Percentiles rank a stretch among this genome's conserved stretches.
These are phyloP conservation scores for Nerophis lumbriciformis DNA, from an alignment of 2,113 vertebrate species.

Conservation along the genomic window DNA sequence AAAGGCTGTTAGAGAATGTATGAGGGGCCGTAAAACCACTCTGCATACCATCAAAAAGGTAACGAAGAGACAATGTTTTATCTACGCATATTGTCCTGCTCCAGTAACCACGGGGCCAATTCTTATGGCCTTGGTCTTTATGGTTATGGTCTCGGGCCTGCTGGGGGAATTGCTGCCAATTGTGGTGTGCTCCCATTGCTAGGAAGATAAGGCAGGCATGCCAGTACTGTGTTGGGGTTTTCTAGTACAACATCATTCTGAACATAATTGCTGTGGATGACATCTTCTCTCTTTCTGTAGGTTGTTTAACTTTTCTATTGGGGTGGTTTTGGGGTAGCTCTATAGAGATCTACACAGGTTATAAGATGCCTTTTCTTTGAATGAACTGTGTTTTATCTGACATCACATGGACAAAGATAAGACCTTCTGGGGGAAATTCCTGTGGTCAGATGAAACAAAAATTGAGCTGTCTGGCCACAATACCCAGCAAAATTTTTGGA, in stretches of 20 bases:
- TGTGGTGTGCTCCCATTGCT: slow-evolving; percentile 10
- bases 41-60: slow-evolving; percentile 48
- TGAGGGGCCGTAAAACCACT: slow-evolving; percentile 45
- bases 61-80: slow-evolving; percentile 52
- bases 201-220: slow-evolving; percentile 12
- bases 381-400: not conserved
- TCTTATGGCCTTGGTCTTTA: slow-evolving; percentile 39
- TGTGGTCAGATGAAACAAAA: no score
- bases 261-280: slow-evolving; percentile 15
- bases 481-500: no score
- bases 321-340: not conserved
- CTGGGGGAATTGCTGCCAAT: slow-evolving; percentile 32
- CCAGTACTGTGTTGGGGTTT: slow-evolving; percentile 5
- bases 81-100: slow-evolving; percentile 46
- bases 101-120: slow-evolving; percentile 30
- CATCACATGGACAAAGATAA: no score
- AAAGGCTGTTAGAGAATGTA: slow-evolving; percentile 56
- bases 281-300: not conserved
- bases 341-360: not conserved
- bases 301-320: slow-evolving; percentile 4
- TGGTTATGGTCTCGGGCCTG: slow-evolving; percentile 30
- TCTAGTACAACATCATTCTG: slow-evolving; percentile 12
- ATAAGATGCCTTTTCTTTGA: not conserved
- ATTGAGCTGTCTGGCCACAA: no score
- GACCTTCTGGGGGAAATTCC: no score